Percentiles rank a stretch among this genome's conserved stretches.
Evolutionary conservation across 2,113 vertebrate genomes (phyloP).

Genomic region (Carassius auratus): DNA sequence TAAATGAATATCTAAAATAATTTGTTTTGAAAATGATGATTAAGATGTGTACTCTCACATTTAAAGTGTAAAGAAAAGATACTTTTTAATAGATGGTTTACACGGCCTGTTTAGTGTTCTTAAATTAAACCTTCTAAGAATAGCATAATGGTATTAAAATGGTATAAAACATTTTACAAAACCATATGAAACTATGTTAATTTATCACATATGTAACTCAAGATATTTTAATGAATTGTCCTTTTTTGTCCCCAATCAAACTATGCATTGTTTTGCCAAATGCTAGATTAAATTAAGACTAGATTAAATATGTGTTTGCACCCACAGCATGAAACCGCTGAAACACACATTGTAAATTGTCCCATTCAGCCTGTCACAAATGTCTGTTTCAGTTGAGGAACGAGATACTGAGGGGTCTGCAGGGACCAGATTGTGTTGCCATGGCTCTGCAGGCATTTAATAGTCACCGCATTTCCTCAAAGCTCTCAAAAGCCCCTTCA

Average conservation of each 20-base stretch:
- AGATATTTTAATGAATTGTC: not conserved
- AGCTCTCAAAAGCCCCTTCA: not conserved
- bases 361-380: not conserved
- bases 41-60: not conserved
- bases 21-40: not conserved
- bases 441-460: not conserved
- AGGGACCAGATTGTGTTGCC: not conserved
- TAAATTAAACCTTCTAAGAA: not conserved
- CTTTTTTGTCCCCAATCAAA: not conserved
- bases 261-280: not conserved
- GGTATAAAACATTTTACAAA: not conserved
- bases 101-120: not conserved
- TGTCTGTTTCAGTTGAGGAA: not conserved
- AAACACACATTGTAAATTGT: not conserved
- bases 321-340: not conserved
- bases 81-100: not conserved
- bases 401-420: not conserved
- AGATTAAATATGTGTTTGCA: not conserved
- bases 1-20: too few relatives aligned
- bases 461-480: not conserved
- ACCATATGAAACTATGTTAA: not conserved
- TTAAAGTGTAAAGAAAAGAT: not conserved
- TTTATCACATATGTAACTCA: not conserved
- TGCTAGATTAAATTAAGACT: not conserved
- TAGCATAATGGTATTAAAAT: too few relatives aligned